These are phyloP conservation scores for Cheilosia impressa DNA, from an alignment of 2,888 invertebrate species.

Conservation along the genomic window DNA sequence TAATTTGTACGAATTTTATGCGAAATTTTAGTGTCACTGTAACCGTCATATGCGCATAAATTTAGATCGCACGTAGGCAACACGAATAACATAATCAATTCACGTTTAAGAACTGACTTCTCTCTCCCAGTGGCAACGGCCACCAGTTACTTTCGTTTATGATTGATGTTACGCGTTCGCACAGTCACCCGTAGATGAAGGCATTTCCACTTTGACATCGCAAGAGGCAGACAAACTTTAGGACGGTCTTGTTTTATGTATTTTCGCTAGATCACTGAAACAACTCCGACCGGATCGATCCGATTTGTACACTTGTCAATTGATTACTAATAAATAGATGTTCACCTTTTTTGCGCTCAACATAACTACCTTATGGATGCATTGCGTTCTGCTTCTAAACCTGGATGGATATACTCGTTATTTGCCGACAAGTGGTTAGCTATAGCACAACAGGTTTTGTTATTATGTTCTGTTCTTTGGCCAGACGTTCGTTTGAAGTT, in stretches of 20 bases:
- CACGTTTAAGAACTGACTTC: not conserved
- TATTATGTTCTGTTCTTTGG: not conserved
- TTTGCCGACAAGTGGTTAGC: not conserved
- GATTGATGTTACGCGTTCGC: no score
- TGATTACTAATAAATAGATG: slow-evolving; percentile 3
- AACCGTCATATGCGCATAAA: not conserved
- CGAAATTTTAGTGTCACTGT: not conserved
- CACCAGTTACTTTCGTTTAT: not conserved
- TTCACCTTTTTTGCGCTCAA: not conserved
- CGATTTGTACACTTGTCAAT: not conserved
- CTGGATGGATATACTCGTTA: not conserved
- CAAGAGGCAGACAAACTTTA: not conserved
- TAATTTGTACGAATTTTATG: not conserved
- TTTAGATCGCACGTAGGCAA: not conserved
- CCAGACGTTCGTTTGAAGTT: not conserved
- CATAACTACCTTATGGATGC: not conserved
- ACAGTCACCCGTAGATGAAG: not conserved
- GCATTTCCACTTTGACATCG: not conserved
- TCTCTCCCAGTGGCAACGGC: not conserved
- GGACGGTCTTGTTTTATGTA: not conserved
- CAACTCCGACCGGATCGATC: not conserved
- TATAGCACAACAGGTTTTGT: slow-evolving; percentile 7
- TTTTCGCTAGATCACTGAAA: not conserved
- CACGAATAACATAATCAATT: not conserved
- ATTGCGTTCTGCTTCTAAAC: not conserved